Base-by-base conservation (phyloP, 2,888 invertebrate genomes). In the Parelbella ahira region DNA sequence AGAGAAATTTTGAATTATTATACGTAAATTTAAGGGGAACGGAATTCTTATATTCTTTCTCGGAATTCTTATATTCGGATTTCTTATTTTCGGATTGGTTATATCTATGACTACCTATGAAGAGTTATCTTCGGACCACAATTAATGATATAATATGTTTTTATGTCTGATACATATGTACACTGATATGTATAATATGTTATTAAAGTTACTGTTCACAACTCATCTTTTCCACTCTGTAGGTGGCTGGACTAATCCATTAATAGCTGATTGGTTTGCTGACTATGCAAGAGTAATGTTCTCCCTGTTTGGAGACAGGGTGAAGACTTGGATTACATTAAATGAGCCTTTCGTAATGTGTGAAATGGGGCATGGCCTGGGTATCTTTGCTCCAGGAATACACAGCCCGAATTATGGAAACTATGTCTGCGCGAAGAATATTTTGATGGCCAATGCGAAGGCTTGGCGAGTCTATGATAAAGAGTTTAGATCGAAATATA, bases 291-390 rank as follows among this genome's bases (percentile, higher is more conserved):
- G 84, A 7, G 56, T 91, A 0, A 70, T 88, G 0, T 89, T 87
- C 59, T 72, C 77, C 1, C 75, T 90, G 49, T 91, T 81, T 50
- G 92, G 89, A 0, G 89, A 90, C 56, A 86, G 91, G 12, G 90
- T 93, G 1, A 89, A 87, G 61, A 68, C 81, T 25, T 94, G 93
- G 93, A 83, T 92, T 0, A 94, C 94, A 0, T 87, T 94, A 38
- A 94, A 94, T 62, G 94, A 94, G 55, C 93, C 93, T 0, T 60
- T 64, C 13, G 45, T 72, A 1, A 53, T 82, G 1, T 87, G 88
- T 45, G 23, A 36, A 2, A 7, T 46, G 0, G 66, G 69, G 0
- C 89, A 88, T 48, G 78, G 13, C 1, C 3, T 18, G 4, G 38
- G 38, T 2, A 4, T 9, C 1, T 0, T 29, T 1, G 38, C 38